Conservation (phyloP, 2,113 vertebrate genomes). For the Mesembrinibis cayennensis region DNA sequence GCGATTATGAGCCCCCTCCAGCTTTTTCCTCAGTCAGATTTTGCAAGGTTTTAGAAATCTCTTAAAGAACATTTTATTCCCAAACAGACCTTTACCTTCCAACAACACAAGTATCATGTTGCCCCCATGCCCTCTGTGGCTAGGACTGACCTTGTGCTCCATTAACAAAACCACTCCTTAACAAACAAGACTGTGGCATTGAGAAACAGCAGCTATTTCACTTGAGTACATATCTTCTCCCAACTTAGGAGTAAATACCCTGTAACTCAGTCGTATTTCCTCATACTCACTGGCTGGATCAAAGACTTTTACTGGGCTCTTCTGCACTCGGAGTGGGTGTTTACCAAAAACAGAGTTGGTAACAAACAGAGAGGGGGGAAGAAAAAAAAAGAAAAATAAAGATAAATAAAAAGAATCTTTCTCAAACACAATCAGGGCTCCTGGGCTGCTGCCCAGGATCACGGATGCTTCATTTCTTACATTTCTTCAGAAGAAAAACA, state of each 20-base stretch:
- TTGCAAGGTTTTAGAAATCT: neutral
- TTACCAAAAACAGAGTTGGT: neutral
- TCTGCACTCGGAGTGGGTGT: neutral
- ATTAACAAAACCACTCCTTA: neutral
- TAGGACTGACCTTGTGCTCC: neutral
- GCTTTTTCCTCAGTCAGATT: neutral
- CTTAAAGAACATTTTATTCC: neutral
- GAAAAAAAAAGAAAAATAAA: neutral
- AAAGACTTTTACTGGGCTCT: neutral
- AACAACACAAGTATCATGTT: neutral
- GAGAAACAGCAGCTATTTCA: neutral
- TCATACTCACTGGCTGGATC: neutral
- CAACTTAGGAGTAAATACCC: neutral
- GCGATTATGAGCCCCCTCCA: neutral
- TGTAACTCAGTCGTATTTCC: neutral
- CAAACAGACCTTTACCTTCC: neutral
- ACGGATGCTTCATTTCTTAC: neutral
- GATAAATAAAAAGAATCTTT: neutral
- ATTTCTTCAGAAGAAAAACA: slow-evolving; percentile 3
- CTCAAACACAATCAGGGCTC: neutral
- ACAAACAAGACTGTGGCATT: neutral
- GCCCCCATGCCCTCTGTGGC: neutral
- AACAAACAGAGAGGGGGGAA: neutral
- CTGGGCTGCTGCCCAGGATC: neutral
- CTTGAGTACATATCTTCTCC: neutral